phyloP scores from a whole-genome alignment of 2,113 vertebrate genomes.

The Daboia siamensis region DNA sequence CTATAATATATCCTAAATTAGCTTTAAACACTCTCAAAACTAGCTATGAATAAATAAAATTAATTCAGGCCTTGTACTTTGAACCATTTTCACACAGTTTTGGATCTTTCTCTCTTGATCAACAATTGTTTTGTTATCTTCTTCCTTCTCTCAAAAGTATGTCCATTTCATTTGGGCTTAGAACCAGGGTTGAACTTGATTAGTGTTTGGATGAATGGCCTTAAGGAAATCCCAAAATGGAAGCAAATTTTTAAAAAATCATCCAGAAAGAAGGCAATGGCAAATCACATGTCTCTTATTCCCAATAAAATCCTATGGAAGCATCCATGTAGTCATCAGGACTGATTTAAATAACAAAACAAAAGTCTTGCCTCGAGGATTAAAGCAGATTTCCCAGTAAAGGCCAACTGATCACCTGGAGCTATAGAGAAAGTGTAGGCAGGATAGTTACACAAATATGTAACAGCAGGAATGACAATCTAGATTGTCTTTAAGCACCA shows the following conservation, averaged over 20 bases:
- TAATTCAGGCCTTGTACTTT: constrained; percentile 35
- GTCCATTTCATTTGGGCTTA: not conserved
- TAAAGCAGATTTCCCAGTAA: not conserved
- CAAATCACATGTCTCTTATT: not conserved
- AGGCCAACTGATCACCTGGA: not conserved
- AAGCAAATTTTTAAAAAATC: not conserved
- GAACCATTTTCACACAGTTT: constrained; percentile 36
- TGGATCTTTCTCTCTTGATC: constrained; percentile 27
- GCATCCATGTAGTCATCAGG: not conserved
- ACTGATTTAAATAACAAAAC: not conserved
- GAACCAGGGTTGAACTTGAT: not conserved
- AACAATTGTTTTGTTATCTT: constrained; percentile 31
- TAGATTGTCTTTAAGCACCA: not conserved
- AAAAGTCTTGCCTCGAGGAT: not conserved
- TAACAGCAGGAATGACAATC: not conserved
- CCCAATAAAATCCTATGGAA: not conserved
- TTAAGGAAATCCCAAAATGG: not conserved
- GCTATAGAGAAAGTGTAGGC: not conserved
- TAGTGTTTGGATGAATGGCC: not conserved
- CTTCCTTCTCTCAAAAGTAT: constrained; percentile 21
- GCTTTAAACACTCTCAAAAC: constrained; percentile 43
- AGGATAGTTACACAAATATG: not conserved
- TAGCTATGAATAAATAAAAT: not conserved
- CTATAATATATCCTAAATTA: constrained; percentile 49
- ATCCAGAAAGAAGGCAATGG: not conserved